Percentiles rank a stretch among this genome's conserved stretches.
These are phyloP conservation scores for chimpanzee (Pan troglodytes) DNA, from an alignment of 2,113 vertebrate genomes.

Conservation along the genomic window NHGRI_mPanTro3-v2.1_pri NC_072401.2:34182501-34183000, in stretches of 20 bases:
- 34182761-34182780: constrained; percentile 9
- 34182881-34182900: background rate
- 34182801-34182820: background rate
- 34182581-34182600: constrained; percentile 50
- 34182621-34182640: constrained; percentile 66
- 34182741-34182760: constrained; percentile 36
- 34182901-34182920: background rate
- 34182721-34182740: constrained; percentile 64
- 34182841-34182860: background rate
- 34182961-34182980: background rate
- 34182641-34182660: constrained; percentile 66
- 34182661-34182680: constrained; percentile 71
- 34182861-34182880: background rate
- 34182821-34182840: background rate
- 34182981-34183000: background rate
- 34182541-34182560: constrained; percentile 62
- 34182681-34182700: constrained; percentile 56
- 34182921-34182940: background rate
- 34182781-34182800: background rate
- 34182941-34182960: background rate
- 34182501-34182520: constrained; percentile 63
- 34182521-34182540: constrained; percentile 66
- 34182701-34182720: constrained; percentile 41
- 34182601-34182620: constrained; percentile 62
- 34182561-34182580: constrained; percentile 79